Evolutionary conservation across 2,113 vertebrate genomes (phyloP).

Genomic region (Todiramphus chloris): DNA sequence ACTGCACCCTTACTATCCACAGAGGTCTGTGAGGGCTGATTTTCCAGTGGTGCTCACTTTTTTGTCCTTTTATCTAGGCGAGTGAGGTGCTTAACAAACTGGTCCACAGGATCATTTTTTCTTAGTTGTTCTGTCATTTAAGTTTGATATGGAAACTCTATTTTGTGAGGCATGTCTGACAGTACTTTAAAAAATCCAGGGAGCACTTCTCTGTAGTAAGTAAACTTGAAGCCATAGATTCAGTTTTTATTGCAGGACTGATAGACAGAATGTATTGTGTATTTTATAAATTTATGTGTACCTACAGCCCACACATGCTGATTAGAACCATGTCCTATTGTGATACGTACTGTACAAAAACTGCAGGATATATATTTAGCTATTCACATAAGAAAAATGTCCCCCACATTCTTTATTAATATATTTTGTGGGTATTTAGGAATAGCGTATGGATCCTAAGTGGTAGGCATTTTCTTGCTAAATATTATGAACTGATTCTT

Average conservation of each 20-base stretch:
- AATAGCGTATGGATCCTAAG: background rate
- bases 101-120: background rate
- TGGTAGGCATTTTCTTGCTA: background rate
- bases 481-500: background rate
- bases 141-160: background rate
- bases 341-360: background rate
- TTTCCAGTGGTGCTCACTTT: background rate
- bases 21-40: background rate
- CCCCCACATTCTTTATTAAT: background rate
- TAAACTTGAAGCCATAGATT: background rate
- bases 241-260: background rate
- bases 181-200: background rate
- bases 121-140: background rate
- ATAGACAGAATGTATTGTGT: background rate
- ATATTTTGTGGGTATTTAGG: background rate
- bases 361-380: background rate
- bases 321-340: fast-evolving
- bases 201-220: background rate
- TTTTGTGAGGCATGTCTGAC: background rate
- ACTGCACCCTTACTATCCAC: background rate
- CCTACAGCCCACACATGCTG: background rate
- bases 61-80: background rate
- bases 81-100: background rate
- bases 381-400: background rate
- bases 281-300: background rate